Evolutionary conservation across 2,113 vertebrate genomes (phyloP).

Genomic region (Dunckerocampus dactyliophorus): DNA sequence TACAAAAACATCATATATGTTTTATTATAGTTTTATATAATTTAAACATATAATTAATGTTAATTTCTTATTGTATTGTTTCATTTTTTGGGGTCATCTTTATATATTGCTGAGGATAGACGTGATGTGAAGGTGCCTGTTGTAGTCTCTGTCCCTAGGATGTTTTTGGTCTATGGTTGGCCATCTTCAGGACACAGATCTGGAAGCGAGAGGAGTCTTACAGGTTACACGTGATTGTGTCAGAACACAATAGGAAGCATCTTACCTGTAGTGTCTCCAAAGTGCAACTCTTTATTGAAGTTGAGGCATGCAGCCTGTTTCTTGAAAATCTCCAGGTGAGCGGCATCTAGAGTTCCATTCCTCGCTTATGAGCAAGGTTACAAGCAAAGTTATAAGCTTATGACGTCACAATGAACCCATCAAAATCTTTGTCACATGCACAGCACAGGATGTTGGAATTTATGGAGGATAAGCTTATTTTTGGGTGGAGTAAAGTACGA

Average conservation of each 20-base stretch:
- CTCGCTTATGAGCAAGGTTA: conserved; percentile 29
- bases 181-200: conserved; percentile 30
- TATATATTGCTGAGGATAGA: background rate
- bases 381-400: background rate
- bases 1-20: too few species aligned
- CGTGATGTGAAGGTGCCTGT: background rate
- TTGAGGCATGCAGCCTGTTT: conserved; percentile 41
- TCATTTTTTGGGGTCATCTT: too few species aligned
- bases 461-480: background rate
- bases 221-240: background rate
- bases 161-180: too few species aligned
- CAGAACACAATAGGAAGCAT: background rate
- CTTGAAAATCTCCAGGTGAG: conserved; percentile 33
- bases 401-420: background rate
- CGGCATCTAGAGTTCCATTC: conserved; percentile 4
- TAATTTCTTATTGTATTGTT: too few species aligned
- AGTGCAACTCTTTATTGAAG: conserved; percentile 20
- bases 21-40: too few species aligned
- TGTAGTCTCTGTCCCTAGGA: too few species aligned
- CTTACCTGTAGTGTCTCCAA: conserved; percentile 20
- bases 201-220: conserved; percentile 24
- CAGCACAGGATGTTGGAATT: background rate
- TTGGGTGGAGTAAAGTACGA: background rate
- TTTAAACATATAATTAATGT: too few species aligned
- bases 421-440: too few species aligned